Evolutionary conservation across 2,797 vertebrate genomes (phyloP).

Genomic region (Eulemur albifrons): DNA sequence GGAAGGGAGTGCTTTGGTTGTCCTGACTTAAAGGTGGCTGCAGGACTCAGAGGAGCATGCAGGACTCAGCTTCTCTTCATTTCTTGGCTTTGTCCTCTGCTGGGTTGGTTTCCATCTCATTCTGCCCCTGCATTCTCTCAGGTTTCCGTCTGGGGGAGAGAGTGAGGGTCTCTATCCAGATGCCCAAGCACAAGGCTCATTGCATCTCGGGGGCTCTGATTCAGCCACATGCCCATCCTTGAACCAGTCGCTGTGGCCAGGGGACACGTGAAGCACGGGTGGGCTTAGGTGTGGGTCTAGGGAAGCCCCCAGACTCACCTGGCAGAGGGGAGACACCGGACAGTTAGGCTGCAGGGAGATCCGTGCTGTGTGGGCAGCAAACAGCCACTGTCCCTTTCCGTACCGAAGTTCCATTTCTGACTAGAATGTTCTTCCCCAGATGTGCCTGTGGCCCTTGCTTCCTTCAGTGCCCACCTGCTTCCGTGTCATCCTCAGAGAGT

Average conservation of each 20-base stretch:
- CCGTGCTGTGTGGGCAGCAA: not conserved
- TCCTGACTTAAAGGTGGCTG: rapidly evolving
- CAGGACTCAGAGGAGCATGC: rapidly evolving
- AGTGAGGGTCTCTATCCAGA: not conserved
- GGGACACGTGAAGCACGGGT: not conserved
- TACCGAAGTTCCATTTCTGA: rapidly evolving
- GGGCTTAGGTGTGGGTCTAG: rapidly evolving
- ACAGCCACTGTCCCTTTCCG: not conserved
- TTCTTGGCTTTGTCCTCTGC: not conserved
- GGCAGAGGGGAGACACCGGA: rapidly evolving
- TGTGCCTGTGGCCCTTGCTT: not conserved
- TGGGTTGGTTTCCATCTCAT: not conserved
- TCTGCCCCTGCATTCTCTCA: rapidly evolving
- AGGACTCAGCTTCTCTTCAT: rapidly evolving
- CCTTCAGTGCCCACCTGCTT: not conserved
- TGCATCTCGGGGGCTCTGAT: not conserved
- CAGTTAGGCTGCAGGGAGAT: not conserved
- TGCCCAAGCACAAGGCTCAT: not conserved
- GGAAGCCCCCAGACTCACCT: not conserved
- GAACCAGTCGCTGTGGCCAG: not conserved
- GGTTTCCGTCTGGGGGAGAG: no score
- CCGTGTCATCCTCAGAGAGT: not conserved
- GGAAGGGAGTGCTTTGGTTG: rapidly evolving
- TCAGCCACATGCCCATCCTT: not conserved
- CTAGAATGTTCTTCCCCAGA: not conserved